Conservation (phyloP, 2,113 vertebrate genomes). For the Sylvilagus bachmani region DNA sequence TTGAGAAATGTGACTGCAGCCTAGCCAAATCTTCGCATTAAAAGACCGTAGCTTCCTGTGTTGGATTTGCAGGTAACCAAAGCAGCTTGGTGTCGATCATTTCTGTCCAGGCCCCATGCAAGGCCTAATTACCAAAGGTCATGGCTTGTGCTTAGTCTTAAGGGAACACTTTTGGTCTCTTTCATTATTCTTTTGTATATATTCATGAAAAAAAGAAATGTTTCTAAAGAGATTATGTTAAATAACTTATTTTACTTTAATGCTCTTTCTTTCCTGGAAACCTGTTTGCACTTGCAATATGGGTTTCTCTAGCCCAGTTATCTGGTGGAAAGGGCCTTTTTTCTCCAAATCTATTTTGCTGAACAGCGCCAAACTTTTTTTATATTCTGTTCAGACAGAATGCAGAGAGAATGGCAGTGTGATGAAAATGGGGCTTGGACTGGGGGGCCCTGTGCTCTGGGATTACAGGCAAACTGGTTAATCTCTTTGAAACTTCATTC, state of each 20-base stretch:
- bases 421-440: not conserved
- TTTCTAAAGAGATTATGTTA: conserved; percentile 42
- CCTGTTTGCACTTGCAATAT: conserved; percentile 23
- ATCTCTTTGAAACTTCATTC: conserved; percentile 15
- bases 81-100: not conserved
- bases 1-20: not conserved
- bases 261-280: not conserved
- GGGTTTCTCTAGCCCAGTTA: not conserved
- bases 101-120: not conserved
- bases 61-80: conserved; percentile 37
- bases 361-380: not conserved
- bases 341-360: conserved; percentile 10
- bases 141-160: not conserved
- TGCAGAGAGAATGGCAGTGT: not conserved
- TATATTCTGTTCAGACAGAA: not conserved
- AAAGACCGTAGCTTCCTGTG: not conserved
- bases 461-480: not conserved
- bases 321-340: not conserved
- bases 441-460: not conserved
- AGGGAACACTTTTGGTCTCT: not conserved
- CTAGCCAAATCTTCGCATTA: not conserved
- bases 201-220: conserved; percentile 43
- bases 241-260: conserved; percentile 17
- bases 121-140: not conserved
- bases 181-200: conserved; percentile 46